Base-by-base conservation (phyloP, 2,888 invertebrate species). In the Plagodis pulveraria region DNA sequence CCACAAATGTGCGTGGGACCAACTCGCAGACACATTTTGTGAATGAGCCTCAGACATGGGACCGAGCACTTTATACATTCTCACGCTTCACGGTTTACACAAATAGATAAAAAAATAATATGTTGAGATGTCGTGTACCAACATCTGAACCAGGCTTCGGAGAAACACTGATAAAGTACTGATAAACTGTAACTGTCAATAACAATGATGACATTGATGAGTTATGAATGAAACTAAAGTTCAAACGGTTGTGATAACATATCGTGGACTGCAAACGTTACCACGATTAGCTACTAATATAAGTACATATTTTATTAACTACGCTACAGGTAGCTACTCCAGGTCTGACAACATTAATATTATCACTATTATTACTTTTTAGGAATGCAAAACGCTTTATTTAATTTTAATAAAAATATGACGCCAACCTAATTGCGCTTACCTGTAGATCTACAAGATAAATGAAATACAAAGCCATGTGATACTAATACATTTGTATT, bases 1-100 rank as follows among this genome's bases (percentile, higher is more conserved):
- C 71, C 76, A 76, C 87, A 84, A 86, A 84, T 87, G 85, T 84
- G 84, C 87, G 88, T 88, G 89, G 84, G 87, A 86, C 78, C 77
- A 70, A 45, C 43, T 32, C 36, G 11, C 46, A 35, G 36, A 56
- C 70, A 71, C 66, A 71, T 81, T 83, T 82, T 78, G 77, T 91
- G 88, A 91, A 91, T 91, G 89, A 80, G 74, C 74, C 76, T 73
- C 74, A 81, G 78, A 78, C 81, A 85, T 84, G 84, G 76, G 84
- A 86, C 76, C 80, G 74, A 66, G 67, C 66, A 72, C 72, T 78
- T 76, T 78, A 79, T 77, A 71, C 78, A 82, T 87, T 90, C 89
- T 84, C 89, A 89, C 88, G 87, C 78, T 84, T 84, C 89, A 89
- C 86, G 86, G 79, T 84, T 81, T 80, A 76, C 73, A 78, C 73